phyloP scores from a whole-genome alignment of 2,113 vertebrate genomes.

The Tetrao urogallus region DNA sequence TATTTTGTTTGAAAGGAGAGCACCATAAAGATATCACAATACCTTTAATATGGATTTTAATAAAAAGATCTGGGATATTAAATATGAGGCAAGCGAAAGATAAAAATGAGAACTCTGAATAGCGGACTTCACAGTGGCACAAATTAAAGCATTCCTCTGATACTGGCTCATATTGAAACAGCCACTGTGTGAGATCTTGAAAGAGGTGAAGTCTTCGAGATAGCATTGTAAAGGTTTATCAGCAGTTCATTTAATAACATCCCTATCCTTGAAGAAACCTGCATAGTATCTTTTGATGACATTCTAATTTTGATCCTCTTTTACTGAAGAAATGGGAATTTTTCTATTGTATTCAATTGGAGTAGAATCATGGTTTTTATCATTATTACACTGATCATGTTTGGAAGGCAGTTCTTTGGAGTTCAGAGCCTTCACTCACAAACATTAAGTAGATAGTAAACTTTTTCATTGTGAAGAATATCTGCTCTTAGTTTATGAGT shows the following conservation, averaged over 20 bases:
- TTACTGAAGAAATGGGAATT: constrained; percentile 32
- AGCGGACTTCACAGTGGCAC: not conserved
- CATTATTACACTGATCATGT: not conserved
- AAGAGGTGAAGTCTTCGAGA: constrained; percentile 25
- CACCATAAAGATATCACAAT: constrained; percentile 6
- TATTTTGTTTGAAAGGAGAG: not conserved
- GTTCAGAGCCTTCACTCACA: not conserved
- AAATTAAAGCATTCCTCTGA: constrained; percentile 11
- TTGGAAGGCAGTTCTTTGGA: not conserved
- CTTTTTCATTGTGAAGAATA: not conserved
- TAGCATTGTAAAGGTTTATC: constrained; percentile 43
- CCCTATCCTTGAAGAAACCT: not conserved
- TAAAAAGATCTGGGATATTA: constrained; percentile 42
- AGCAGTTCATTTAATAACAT: constrained; percentile 49
- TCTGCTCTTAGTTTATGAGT: not conserved
- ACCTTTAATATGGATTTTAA: constrained; percentile 58
- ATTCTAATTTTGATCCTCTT: constrained; percentile 40
- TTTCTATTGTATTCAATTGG: not conserved
- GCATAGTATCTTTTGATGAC: not conserved
- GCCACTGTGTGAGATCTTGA: not conserved
- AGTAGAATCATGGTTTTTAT: not conserved
- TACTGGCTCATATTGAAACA: constrained; percentile 5
- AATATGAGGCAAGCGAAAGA: constrained; percentile 25
- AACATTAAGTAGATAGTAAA: constrained; percentile 4
- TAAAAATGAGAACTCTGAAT: not conserved